These are phyloP conservation scores for Cactoblastis cactorum DNA, from an alignment of 2,888 invertebrate genomes.

Conservation along the genomic window DNA sequence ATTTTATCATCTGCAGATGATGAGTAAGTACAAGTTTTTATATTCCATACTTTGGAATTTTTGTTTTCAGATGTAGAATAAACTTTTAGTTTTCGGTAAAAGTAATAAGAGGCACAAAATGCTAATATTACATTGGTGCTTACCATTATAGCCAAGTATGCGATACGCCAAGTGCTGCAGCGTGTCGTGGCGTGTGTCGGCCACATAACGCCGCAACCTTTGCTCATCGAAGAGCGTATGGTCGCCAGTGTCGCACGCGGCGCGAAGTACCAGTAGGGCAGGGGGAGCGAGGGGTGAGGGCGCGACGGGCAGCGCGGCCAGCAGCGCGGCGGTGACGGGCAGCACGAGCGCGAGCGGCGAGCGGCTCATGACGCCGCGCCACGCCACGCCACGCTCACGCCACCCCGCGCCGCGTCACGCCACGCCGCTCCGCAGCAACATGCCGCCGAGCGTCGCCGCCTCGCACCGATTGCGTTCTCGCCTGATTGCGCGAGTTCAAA, in stretches of 20 bases:
- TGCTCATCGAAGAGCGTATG: constrained; percentile 28
- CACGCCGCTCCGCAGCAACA: constrained; percentile 33
- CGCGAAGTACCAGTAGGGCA: constrained; percentile 50
- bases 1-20: too few relatives aligned
- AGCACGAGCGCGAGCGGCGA: constrained; percentile 34
- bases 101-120: not conserved
- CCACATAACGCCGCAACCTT: constrained; percentile 24
- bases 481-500: constrained; percentile 46
- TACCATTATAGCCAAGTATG: constrained; percentile 38
- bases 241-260: constrained; percentile 37
- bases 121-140: constrained; percentile 15
- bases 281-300: constrained; percentile 24
- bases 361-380: constrained; percentile 43
- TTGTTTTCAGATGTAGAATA: too few relatives aligned
- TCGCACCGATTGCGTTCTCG: constrained; percentile 34
- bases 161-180: constrained; percentile 22
- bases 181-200: constrained; percentile 17
- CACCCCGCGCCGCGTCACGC: constrained; percentile 44
- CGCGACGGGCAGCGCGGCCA: constrained; percentile 17
- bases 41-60: too few relatives aligned
- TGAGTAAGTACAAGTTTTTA: too few relatives aligned
- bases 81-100: too few relatives aligned
- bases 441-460: constrained; percentile 29
- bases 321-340: constrained; percentile 29
- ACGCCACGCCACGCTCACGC: constrained; percentile 48